Evolutionary conservation across 2,797 vertebrate genomes (phyloP), one percentile per base, ranked within the genome.

Genomic region (Ctenochaetus hawaiiensis): DNA sequence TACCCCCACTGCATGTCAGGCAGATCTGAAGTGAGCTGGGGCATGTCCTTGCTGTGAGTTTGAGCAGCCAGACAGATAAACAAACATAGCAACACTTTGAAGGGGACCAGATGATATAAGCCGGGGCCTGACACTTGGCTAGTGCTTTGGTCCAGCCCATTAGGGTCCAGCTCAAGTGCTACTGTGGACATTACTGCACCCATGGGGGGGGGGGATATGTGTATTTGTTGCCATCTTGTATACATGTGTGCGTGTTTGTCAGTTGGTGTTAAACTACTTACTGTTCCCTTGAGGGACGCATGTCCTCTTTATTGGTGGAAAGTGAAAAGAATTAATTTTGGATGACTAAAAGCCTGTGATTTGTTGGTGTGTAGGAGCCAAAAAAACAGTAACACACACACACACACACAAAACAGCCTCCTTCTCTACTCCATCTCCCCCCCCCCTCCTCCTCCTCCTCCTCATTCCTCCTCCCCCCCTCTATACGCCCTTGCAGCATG

Each of bases 1-100:
- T 95, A 95, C 90, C 94, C 90, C 86, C 58, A 18, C 91, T 91
- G 91, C 92, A 93, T 82, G 89, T 89, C 89, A 92, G 86, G 84
- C 89, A 80, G 83, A 80, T 87, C 82, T 89, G 86, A 88, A 83
- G 89, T 84, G 77, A 91, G 79, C 76, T 6, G 73, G 88, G 84
- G 69, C 88, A 82, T 78, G 86, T 93, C 89, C 90, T 93, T 67
- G 87, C 89, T 87, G 77, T 66, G 82, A 80, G 81, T 91, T 77
- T 88, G 81, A 89, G 72, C 80, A 78, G 86, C 74, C 80, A 83
- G 80, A 85, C 78, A 51, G 68, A 91, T 89, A 93, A 90, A 94
- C 88, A 94, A 94, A 93, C 83, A 82, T 72, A 45, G 80, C 59
- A 80, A 66, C 89, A 78, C 91, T 89, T 91, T 91, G 76, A 90